Conservation (phyloP, 1,140 invertebrate species). For the Drosophila parabipectinata region DNA sequence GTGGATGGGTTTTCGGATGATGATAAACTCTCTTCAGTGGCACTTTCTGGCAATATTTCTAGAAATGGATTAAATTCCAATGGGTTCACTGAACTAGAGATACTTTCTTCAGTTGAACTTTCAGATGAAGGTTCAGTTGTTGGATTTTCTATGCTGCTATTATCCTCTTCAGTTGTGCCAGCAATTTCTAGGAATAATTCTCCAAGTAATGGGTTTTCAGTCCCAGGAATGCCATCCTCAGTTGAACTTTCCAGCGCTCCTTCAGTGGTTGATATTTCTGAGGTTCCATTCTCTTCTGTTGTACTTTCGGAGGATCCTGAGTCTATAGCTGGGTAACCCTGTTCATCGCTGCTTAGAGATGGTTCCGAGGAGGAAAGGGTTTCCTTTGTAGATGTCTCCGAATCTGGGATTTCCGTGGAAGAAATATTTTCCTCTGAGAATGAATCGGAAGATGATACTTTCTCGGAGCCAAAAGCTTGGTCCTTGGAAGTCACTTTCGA, state of each 20-base stretch:
- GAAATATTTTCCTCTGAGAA: background rate
- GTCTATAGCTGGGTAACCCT: too few relatives aligned
- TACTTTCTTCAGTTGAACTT: too few relatives aligned
- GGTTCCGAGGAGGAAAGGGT: background rate
- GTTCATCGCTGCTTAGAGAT: too few relatives aligned
- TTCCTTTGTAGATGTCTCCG: background rate
- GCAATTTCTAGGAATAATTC: background rate
- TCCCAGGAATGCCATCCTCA: too few relatives aligned
- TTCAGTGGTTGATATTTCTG: background rate
- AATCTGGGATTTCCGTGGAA: too few relatives aligned
- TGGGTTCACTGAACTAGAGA: too few relatives aligned
- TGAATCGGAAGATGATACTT: background rate
- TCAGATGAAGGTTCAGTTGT: too few relatives aligned
- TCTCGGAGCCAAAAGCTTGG: background rate
- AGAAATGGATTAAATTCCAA: background rate
- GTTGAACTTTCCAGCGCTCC: too few relatives aligned
- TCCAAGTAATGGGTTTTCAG: too few relatives aligned
- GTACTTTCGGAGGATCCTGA: background rate
- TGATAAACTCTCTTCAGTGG: too few relatives aligned
- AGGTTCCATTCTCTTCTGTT: background rate
- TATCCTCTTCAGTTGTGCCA: background rate
- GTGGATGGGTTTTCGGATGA: too few relatives aligned
- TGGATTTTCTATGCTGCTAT: conserved; percentile 4
- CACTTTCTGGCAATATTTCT: background rate
- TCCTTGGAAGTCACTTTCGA: background rate